Evolutionary conservation across 1,140 invertebrate species (phyloP), one percentile per base, ranked within the genome.

Genomic region (Drosophila cardini): DNA sequence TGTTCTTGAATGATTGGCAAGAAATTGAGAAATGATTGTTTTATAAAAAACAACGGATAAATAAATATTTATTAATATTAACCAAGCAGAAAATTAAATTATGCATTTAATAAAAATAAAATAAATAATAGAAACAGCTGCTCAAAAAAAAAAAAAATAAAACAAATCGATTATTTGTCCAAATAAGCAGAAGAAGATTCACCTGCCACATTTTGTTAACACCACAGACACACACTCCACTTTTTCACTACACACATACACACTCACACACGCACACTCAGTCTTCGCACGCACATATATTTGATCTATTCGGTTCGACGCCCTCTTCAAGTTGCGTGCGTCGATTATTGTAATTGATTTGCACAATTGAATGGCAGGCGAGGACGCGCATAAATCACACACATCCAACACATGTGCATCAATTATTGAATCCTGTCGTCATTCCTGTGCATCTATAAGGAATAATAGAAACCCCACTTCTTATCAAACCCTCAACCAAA

Each of bases 271-370:
- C 30, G 11, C 40, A 18, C 26, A 60, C 30, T 4, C 21, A 4
- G n/a, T n/a, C n/a, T 8, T 2, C 58, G 10, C 15, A 32, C 42
- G 26, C 36, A 43, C 26, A 46, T 45, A 50, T 42, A 65, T 56
- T 67, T 52, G 52, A 58, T 72, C 52, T 72, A 36, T 43, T 13
- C 10, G 63, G 55, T 72, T 58, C 53, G 53, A 68, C 63, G 64
- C 64, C 55, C 64, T 15, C 40, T 68, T 68, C 78, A 56, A 85
- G 80, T 72, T 78, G 82, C 69, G 76, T 85, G 81, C 71, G 64
- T 81, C 81, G 81, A 86, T 85, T 85, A 86, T 85, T 86, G 82
- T 82, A 85, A 85, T 85, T 85, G 82, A 85, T 85, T 86, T 85
- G 82, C 82, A 85, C 82, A 85, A 82, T 85, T 86, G 82, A 78